phyloP scores from a whole-genome alignment of 2,888 invertebrate genomes.

The Tetanocera ferruginea region DNA sequence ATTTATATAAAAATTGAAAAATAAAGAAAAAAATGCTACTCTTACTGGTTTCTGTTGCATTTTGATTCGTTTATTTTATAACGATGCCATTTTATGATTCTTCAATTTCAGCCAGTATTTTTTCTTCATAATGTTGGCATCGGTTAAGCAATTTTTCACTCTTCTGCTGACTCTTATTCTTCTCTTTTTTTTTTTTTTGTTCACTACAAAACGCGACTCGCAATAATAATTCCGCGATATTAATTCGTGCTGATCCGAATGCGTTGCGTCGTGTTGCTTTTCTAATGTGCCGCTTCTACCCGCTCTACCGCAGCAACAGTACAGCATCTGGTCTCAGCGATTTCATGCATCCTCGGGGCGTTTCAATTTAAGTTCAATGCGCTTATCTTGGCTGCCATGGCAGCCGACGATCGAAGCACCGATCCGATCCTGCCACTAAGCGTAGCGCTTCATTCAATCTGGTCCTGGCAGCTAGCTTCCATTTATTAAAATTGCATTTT shows the following conservation, averaged over 20 bases:
- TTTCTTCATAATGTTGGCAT: too few species aligned
- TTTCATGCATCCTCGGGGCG: slow-evolving; percentile 33
- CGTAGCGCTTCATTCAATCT: not conserved
- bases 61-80: slow-evolving; percentile 28
- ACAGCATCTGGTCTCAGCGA: not conserved
- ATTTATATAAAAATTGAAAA: slow-evolving; percentile 1
- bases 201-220: not conserved
- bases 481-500: slow-evolving; percentile 60
- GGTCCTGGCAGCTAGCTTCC: slow-evolving; percentile 17
- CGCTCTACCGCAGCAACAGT: not conserved
- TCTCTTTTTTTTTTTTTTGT: not conserved
- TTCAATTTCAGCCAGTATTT: slow-evolving; percentile 1
- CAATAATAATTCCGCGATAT: slow-evolving; percentile 32
- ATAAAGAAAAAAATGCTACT: not conserved
- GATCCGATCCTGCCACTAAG: not conserved
- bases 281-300: not conserved
- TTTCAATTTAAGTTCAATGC: slow-evolving; percentile 43
- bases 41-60: slow-evolving; percentile 11
- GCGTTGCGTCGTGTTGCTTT: slow-evolving; percentile 15
- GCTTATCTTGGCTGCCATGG: slow-evolving; percentile 38
- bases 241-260: slow-evolving; percentile 29
- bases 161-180: not conserved
- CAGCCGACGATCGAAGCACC: slow-evolving; percentile 15
- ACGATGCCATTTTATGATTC: slow-evolving; percentile 35
- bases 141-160: not conserved